Conservation (phyloP, 2,113 vertebrate species). For the Cepphus grylle region DNA sequence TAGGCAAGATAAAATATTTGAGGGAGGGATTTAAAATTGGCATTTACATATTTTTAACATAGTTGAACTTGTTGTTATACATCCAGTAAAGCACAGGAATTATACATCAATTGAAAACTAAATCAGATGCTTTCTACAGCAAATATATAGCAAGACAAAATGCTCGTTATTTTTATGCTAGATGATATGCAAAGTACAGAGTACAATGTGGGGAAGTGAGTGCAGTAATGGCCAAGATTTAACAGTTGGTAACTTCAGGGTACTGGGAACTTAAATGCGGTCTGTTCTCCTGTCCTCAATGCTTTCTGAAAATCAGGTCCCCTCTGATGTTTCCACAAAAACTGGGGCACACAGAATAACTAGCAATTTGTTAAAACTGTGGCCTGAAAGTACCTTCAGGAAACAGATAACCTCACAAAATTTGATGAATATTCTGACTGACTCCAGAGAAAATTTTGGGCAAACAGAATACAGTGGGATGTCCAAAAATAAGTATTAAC, state of each 20-base stretch:
- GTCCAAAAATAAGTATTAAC: neutral
- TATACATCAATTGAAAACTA: neutral
- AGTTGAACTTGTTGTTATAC: neutral
- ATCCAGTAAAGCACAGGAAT: neutral
- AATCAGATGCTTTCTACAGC: neutral
- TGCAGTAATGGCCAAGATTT: neutral
- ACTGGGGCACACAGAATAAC: conserved; percentile 13
- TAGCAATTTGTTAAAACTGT: neutral
- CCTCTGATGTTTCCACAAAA: neutral
- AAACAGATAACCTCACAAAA: neutral
- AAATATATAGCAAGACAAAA: neutral
- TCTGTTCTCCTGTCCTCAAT: neutral
- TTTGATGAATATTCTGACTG: neutral
- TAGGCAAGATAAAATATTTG: neutral
- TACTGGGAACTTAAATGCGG: neutral
- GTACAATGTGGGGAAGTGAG: neutral
- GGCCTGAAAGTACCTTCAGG: conserved; percentile 19
- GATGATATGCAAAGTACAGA: neutral
- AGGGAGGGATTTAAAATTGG: neutral
- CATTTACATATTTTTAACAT: neutral
- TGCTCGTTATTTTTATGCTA: neutral
- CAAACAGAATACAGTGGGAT: neutral
- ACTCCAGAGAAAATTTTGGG: neutral
- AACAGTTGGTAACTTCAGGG: neutral
- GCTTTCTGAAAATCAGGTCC: conserved; percentile 50